Base-by-base conservation (phyloP, 2,888 invertebrate genomes). In the Spodoptera exigua region DNA sequence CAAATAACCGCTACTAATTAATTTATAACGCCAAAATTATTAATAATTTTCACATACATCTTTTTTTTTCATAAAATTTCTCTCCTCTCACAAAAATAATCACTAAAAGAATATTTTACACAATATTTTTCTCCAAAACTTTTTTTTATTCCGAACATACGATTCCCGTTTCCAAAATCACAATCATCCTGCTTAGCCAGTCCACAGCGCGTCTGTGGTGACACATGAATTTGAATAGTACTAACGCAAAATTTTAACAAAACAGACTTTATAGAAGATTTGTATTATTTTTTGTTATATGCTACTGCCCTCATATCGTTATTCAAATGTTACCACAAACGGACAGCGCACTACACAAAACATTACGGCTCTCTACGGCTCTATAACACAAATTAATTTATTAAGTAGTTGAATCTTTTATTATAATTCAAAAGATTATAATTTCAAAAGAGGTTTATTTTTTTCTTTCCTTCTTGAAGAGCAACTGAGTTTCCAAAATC, bases 1-100 rank as follows among this genome's bases (percentile, higher is more conserved):
- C 64, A 62, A 74, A 64, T 61, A 58, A 55, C 60, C 61, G 52
- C 47, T 44, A 49, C 13, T 34, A 41, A 36, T 9, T 44, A 10
- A 36, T 46, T 43, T 40, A 58, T 41, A 53, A 57, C 34, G 45
- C 57, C 52, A 56, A 70, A 57, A 59, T 11, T 9, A 34, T 44
- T 5, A 10, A 37, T 41, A 12, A 37, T 16, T 16, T 27, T 9
- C 14, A 27, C 27, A 27, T 27, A 7, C 27, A 27, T 27, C 21
- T 21, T 21, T 21, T 21, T 21, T 21, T 21, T 9, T 9, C 27
- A 27, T 9, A 27, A 21, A 21, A 27, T 9, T 1, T 21, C 34
- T 32, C 16, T 52, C 32, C 18, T 13, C 47, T 40, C 37, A 10
- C 34, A 53, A 58, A 14, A 58, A 34, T 49, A 69, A 41, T 21